Evolutionary conservation across 2,888 invertebrate species (phyloP).

Genomic region (Electrophaes corylata): DNA sequence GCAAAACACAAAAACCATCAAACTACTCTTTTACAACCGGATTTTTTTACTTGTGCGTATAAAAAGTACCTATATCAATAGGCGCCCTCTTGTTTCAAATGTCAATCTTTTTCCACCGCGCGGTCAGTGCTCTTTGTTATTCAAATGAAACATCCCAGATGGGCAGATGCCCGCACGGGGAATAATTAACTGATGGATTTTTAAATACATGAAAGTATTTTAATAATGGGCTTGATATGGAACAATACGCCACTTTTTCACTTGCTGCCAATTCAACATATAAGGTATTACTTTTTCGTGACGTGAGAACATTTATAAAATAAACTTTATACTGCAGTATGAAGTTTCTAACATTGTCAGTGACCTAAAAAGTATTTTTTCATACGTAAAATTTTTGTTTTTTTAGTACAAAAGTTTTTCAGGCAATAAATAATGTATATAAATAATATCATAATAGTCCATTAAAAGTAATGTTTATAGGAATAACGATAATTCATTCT

Average conservation of each 20-base stretch:
- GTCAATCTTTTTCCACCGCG: slow-evolving; percentile 70
- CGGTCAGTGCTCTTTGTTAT: slow-evolving; percentile 74
- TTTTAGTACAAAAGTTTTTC: too few relatives aligned
- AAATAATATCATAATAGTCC: too few relatives aligned
- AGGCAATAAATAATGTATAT: too few relatives aligned
- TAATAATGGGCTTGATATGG: slow-evolving; percentile 16
- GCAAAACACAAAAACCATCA: not conserved
- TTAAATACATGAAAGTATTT: slow-evolving; percentile 31
- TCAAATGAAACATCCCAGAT: slow-evolving; percentile 71
- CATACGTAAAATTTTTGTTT: too few relatives aligned
- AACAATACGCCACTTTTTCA: slow-evolving; percentile 8
- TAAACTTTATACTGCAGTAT: not conserved
- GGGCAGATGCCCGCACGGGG: slow-evolving; percentile 52
- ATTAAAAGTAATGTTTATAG: too few relatives aligned
- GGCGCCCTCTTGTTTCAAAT: slow-evolving; percentile 40
- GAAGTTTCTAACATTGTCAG: too few relatives aligned
- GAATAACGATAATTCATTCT: too few relatives aligned
- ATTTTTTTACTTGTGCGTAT: slow-evolving; percentile 6
- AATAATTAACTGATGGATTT: slow-evolving; percentile 72
- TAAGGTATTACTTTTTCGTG: not conserved
- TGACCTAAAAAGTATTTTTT: too few relatives aligned
- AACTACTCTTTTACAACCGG: slow-evolving; percentile 4
- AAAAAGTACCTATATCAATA: slow-evolving; percentile 17
- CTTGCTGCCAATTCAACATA: not conserved
- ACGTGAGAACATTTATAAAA: not conserved